Percentiles rank a stretch among this genome's conserved stretches.
phyloP scores from a whole-genome alignment of 2,888 invertebrate species.

The Cylloceria caligata region DNA sequence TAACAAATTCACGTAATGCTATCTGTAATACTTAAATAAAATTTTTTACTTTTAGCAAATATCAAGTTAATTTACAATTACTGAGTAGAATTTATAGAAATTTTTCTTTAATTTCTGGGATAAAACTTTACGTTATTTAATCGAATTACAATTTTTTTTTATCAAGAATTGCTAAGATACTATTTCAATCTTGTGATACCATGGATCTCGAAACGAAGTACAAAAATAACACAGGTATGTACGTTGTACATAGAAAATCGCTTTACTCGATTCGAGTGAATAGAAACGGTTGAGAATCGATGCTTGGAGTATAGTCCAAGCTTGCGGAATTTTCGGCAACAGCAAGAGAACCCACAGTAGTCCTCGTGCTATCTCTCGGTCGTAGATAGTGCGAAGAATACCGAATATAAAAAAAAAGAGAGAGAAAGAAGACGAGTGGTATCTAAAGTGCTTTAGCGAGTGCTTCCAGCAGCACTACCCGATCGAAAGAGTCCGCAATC shows the following conservation, averaged over 20 bases:
- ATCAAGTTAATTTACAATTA: no score
- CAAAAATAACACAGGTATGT: neutral
- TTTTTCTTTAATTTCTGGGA: neutral
- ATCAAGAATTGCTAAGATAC: neutral
- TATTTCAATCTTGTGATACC: neutral
- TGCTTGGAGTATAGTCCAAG: neutral
- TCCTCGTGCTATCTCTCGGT: slow-evolving; percentile 54
- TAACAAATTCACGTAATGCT: no score
- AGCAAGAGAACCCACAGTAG: slow-evolving; percentile 22
- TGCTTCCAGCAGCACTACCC: slow-evolving; percentile 30
- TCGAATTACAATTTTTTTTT: slow-evolving; percentile 18
- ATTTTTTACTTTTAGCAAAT: no score
- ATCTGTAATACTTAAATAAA: no score
- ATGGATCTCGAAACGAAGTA: neutral
- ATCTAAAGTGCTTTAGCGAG: slow-evolving; percentile 61
- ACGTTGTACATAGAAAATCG: slow-evolving; percentile 34
- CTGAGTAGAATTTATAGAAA: neutral
- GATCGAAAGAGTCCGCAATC: slow-evolving; percentile 21
- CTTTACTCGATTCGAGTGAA: slow-evolving; percentile 10
- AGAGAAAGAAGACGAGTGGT: slow-evolving; percentile 53
- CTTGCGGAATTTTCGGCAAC: slow-evolving; percentile 45
- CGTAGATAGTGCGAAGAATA: slow-evolving; percentile 1
- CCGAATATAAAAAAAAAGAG: slow-evolving; percentile 11
- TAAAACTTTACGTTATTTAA: slow-evolving; percentile 10
- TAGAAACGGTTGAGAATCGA: slow-evolving; percentile 36